These are phyloP conservation scores for Drosophila jambulina DNA, from an alignment of 1,140 invertebrate genomes.

Conservation along the genomic window DNA sequence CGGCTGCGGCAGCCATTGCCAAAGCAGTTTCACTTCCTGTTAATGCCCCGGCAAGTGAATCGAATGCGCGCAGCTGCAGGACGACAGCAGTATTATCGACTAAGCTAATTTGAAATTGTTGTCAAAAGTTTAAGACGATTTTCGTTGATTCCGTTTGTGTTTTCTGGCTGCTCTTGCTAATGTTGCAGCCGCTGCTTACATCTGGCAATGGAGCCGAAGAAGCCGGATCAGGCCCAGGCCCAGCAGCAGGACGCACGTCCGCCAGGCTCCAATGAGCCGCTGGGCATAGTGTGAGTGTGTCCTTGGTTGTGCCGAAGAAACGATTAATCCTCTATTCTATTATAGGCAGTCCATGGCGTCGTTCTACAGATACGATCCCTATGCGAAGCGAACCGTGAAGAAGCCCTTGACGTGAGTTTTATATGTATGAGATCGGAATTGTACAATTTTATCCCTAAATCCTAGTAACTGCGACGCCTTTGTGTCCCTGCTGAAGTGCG, in stretches of 20 bases:
- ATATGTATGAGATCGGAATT: too few species aligned
- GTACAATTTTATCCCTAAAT: background rate
- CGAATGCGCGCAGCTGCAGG: slow-evolving; percentile 61
- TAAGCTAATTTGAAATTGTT: slow-evolving; percentile 63
- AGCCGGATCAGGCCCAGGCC: background rate
- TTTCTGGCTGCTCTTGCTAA: background rate
- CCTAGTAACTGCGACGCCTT: slow-evolving; percentile 63
- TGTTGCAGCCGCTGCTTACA: slow-evolving; percentile 1
- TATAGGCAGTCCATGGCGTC: slow-evolving; percentile 50
- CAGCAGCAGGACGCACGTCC: background rate
- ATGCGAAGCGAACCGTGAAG: slow-evolving; percentile 63
- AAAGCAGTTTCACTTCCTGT: slow-evolving; percentile 13
- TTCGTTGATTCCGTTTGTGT: slow-evolving; percentile 13
- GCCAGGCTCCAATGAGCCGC: background rate
- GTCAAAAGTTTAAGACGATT: slow-evolving; percentile 60
- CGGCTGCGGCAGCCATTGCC: slow-evolving; percentile 25
- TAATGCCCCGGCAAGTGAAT: slow-evolving; percentile 66
- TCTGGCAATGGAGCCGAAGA: slow-evolving; percentile 32
- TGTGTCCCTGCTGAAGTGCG: slow-evolving; percentile 63
- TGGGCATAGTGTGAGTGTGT: slow-evolving; percentile 43
- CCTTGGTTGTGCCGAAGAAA: too few species aligned
- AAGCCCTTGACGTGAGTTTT: slow-evolving; percentile 57
- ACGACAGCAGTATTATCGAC: slow-evolving; percentile 1
- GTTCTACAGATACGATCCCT: slow-evolving; percentile 63
- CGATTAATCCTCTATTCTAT: background rate